Base-by-base conservation (phyloP, 2,113 vertebrate genomes). In the Burhinus oedicnemus region DNA sequence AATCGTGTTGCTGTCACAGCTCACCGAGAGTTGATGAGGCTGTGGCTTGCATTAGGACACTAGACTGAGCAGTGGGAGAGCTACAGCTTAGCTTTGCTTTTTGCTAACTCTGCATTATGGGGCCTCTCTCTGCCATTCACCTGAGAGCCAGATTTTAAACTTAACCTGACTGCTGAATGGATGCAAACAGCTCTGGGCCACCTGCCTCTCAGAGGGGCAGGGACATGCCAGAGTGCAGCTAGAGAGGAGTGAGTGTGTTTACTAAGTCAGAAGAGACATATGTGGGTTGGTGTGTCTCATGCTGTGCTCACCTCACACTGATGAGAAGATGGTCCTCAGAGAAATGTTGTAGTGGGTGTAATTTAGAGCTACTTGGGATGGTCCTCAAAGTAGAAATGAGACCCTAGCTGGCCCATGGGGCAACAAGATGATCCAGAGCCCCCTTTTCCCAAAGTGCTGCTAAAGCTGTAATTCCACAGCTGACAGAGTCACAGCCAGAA, bases 1-100 rank as follows among this genome's bases (percentile, higher is more conserved):
- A 74, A 55, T 64, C 0, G 1, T 23, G 18, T 68, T 58, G 64
- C 49, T 55, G n/a, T 74, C 61, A 79, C 29, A 55, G n/a, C 38
- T 88, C 2, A 8, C 13, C 3, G 9, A 32, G 38, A 22, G 49
- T 52, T 0, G 0, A 10, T 4, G 4, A 81, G 36, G 18, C 54
- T 2, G 1, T 72, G 49, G 15, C 20, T 92, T 85, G 26, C 8
- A 7, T 15, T 54, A 36, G 25, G 51, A 30, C 55, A 52, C 34
- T 60, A 64, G 62, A 47, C 45, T 32, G 45, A 64, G 13, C 44
- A 64, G 25, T 29, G 71, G 52, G 44, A 87, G 62, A 91, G 61
- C 29, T 83, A 62, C 23, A 66, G 42, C 45, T 77, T 58, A 70
- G 45, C 42, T 87, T 78, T 95, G 36, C 23, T 83, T 61, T 88